These are phyloP conservation scores for Pyrgilauda ruficollis DNA, from an alignment of 2,113 vertebrate genomes.

Conservation along the genomic window DNA sequence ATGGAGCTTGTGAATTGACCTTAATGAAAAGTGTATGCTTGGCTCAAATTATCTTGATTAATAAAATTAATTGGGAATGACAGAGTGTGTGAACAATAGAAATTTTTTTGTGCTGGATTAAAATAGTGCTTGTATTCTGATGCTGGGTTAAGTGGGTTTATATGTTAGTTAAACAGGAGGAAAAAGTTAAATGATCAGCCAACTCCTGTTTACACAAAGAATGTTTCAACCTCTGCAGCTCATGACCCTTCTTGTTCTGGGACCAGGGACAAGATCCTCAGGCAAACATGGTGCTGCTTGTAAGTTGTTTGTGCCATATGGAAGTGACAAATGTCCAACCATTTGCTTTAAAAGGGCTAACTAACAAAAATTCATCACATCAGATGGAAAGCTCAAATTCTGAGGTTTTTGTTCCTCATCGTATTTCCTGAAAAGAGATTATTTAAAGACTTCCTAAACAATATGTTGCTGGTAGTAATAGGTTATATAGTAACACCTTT, in stretches of 20 bases:
- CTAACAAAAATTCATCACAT: neutral
- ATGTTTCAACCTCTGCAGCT: neutral
- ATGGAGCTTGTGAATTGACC: neutral
- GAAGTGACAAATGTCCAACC: neutral
- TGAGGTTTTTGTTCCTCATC: neutral
- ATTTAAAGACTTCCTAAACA: neutral
- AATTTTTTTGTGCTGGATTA: neutral
- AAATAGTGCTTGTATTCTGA: neutral
- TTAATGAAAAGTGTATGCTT: neutral
- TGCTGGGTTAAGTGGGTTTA: constrained; percentile 8
- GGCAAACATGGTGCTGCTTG: neutral
- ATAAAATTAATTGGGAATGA: neutral
- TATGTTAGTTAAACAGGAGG: neutral
- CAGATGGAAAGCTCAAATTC: neutral
- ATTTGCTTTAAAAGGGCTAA: neutral
- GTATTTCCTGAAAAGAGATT: neutral
- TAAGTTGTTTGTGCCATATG: neutral
- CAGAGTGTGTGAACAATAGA: neutral
- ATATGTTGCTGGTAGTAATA: neutral
- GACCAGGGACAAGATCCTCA: neutral
- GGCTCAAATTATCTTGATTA: neutral
- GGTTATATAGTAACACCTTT: neutral
- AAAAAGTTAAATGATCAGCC: neutral
- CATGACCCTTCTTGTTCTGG: neutral
- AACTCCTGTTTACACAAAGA: neutral